These are phyloP conservation scores for Epinotia brunnichana DNA, from an alignment of 2,888 invertebrate genomes.

Conservation along the genomic window DNA sequence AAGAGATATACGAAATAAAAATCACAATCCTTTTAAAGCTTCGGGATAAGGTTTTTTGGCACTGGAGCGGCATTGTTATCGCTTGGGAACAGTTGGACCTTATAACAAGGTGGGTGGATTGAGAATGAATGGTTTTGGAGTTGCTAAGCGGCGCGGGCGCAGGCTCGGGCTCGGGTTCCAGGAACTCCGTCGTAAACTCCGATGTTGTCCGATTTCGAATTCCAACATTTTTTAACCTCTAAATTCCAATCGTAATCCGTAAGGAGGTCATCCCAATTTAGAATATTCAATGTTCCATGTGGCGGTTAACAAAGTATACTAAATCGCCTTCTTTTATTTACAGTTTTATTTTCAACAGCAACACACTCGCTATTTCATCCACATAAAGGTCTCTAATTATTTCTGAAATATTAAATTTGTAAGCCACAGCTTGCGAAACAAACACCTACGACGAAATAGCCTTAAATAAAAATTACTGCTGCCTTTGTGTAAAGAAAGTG, in stretches of 20 bases:
- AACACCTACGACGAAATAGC: constrained; percentile 57
- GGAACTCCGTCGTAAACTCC: constrained; percentile 72
- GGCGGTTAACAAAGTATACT: neutral
- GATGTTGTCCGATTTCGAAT: constrained; percentile 55
- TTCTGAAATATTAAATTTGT: constrained; percentile 43
- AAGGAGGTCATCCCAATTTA: constrained; percentile 28
- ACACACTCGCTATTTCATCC: neutral
- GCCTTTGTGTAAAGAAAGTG: constrained; percentile 61
- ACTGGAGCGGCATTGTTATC: constrained; percentile 6
- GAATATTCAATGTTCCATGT: neutral
- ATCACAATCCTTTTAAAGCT: constrained; percentile 14
- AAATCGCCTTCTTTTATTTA: too few relatives aligned
- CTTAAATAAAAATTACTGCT: constrained; percentile 55
- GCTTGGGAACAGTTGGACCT: constrained; percentile 9
- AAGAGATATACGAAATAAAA: neutral
- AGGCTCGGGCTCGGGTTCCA: constrained; percentile 59
- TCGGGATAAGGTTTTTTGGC: constrained; percentile 11
- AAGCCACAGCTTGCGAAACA: constrained; percentile 47
- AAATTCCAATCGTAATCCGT: constrained; percentile 48
- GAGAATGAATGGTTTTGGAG: constrained; percentile 55
- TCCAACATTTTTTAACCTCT: constrained; percentile 54
- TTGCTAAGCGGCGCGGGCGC: constrained; percentile 51
- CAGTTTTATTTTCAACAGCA: neutral
- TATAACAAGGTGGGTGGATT: neutral
- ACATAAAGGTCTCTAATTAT: neutral